Evolutionary conservation across 2,113 vertebrate genomes (phyloP).

Genomic region (Pardalotus punctatus): DNA sequence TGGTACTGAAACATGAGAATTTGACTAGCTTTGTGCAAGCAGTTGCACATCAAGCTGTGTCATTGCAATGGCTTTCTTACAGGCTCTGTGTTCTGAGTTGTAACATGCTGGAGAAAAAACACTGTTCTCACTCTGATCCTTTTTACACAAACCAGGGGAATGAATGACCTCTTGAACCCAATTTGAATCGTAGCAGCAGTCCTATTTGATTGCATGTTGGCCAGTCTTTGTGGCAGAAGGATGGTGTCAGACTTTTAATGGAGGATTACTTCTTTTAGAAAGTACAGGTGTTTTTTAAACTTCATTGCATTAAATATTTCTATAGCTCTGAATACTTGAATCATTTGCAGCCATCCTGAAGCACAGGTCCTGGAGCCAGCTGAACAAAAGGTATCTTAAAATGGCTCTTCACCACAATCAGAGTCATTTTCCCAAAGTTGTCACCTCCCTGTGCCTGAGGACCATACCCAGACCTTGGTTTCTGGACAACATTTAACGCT

Average conservation of each 20-base stretch:
- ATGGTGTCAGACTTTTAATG: not conserved
- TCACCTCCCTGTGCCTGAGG: not conserved
- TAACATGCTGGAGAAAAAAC: not conserved
- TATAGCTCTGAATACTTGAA: not conserved
- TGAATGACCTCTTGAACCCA: not conserved
- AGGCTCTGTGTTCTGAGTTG: not conserved
- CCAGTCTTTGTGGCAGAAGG: not conserved
- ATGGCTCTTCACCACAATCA: not conserved
- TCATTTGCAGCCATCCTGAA: not conserved
- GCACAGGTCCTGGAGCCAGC: not conserved
- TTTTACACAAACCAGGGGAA: not conserved
- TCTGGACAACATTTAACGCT: not conserved
- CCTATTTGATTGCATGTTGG: not conserved
- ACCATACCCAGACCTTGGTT: not conserved
- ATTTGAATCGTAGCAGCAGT: not conserved
- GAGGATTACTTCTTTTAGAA: not conserved
- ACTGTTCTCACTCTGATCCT: not conserved
- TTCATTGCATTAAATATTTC: not conserved
- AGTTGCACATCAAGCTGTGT: not conserved
- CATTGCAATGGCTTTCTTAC: not conserved
- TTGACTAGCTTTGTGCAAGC: not conserved
- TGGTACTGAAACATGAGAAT: not conserved
- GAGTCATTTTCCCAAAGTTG: not conserved
- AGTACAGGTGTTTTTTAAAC: not conserved
- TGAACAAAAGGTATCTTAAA: not conserved